Base-by-base conservation (phyloP, 2,797 vertebrate genomes). In the Pseudomugil gertrudae region DNA sequence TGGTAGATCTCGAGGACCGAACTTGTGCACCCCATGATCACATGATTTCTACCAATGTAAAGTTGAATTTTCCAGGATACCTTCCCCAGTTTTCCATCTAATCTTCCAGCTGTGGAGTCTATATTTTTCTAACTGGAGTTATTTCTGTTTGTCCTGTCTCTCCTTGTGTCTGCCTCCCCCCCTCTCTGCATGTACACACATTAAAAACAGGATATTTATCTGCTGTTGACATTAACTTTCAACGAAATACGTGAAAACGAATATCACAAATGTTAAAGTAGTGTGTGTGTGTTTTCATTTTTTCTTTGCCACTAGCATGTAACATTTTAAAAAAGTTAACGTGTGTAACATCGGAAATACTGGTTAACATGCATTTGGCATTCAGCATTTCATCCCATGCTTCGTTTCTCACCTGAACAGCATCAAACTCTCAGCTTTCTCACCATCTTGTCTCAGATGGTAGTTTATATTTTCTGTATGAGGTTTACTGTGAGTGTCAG, bases 171-270 rank as follows among this genome's bases (percentile, higher is more conserved):
- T 40, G 1, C 75, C 65, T 77, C n/a, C 80, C 68, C 47, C 36
- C 63, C 57, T 69, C 91, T 93, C 91, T 79, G 90, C 91, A 29
- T 93, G 89, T 32, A 87, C 92, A 55, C 92, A 87, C 81, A 81
- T 77, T 51, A 13, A 57, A 77, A 72, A 29, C 50, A 76, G 77
- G 26, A 69, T 78, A 63, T 77, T 77, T 83, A 69, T 57, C 69
- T 23, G 2, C 69, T 81, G 75, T 77, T 53, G 69, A 74, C 76
- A 67, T 81, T 36, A 64, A 72, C 74, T 57, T 27, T 79, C 51
- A 72, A 76, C 59, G 29, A 70, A 83, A 58, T 33, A 58, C 65
- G 72, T 72, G 23, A 21, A 35, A 58, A 66, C n/a, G 0, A 72
- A 54, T 60, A 47, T 54, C 63, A 54, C 29, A 61, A 79, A 76